Percentiles rank a stretch among this genome's conserved stretches.
Conservation (phyloP, 2,888 invertebrate genomes). For the Scaptomyza tumidula region DNA sequence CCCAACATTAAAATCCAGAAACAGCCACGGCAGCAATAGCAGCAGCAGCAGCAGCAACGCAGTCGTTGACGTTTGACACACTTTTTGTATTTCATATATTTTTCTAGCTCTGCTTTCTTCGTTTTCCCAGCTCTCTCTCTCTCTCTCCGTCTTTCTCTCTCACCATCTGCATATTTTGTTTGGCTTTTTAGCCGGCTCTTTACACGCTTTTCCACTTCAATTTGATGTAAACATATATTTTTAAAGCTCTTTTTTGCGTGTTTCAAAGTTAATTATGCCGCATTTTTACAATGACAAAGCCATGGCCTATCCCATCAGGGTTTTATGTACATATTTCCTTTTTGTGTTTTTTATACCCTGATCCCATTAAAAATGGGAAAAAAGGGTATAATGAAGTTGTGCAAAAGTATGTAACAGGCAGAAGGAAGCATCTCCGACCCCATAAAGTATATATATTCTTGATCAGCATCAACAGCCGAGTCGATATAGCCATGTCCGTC, state of each 20-base stretch:
- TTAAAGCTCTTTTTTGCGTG: slow-evolving; percentile 64
- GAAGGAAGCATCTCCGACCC: too few species aligned
- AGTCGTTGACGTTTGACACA: slow-evolving; percentile 79
- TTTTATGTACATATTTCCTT: slow-evolving; percentile 13
- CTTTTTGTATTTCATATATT: slow-evolving; percentile 37
- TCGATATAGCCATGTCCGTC: too few species aligned
- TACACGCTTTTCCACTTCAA: slow-evolving; percentile 73
- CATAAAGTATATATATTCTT: too few species aligned
- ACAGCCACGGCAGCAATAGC: slow-evolving; percentile 32
- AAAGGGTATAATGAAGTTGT: too few species aligned
- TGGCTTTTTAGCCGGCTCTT: slow-evolving; percentile 40
- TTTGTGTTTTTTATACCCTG: background rate
- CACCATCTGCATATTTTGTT: slow-evolving; percentile 54
- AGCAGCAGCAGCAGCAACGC: slow-evolving; percentile 29
- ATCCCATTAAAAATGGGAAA: too few species aligned
- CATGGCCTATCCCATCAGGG: slow-evolving; percentile 57
- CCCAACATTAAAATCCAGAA: slow-evolving; percentile 54
- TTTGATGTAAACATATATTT: slow-evolving; percentile 70
- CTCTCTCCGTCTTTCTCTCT: slow-evolving; percentile 44
- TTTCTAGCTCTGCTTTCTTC: slow-evolving; percentile 38
- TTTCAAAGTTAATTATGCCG: slow-evolving; percentile 66
- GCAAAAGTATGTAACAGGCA: too few species aligned
- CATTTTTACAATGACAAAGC: slow-evolving; percentile 57
- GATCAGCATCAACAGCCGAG: too few species aligned
- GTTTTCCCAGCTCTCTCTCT: slow-evolving; percentile 58